Conservation (phyloP, 2,888 invertebrate genomes). For the Alcis repandata region DNA sequence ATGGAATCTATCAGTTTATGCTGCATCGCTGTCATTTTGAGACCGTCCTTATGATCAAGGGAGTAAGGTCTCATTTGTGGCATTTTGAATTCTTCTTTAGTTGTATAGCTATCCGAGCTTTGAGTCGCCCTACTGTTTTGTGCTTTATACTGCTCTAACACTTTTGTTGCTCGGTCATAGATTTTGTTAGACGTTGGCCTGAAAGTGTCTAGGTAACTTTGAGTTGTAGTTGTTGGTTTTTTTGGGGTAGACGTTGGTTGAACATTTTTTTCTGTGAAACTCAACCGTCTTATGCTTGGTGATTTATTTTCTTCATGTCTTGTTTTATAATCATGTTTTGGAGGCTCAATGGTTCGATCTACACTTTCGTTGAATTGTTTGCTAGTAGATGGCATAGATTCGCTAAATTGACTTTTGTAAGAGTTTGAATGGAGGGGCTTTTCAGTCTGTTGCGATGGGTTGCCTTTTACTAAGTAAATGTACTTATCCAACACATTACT, state of each 20-base stretch:
- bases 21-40: constrained; percentile 56
- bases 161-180: constrained; percentile 76
- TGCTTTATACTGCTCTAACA: constrained; percentile 77
- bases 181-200: constrained; percentile 79
- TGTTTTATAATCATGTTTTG: constrained; percentile 47
- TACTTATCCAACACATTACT: constrained; percentile 77
- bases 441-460: constrained; percentile 55
- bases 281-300: constrained; percentile 70
- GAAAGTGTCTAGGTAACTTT: constrained; percentile 59
- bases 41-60: constrained; percentile 62
- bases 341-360: constrained; percentile 39
- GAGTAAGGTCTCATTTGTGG: constrained; percentile 76
- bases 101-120: constrained; percentile 62
- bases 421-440: constrained; percentile 47
- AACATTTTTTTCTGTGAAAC: constrained; percentile 76
- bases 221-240: constrained; percentile 44
- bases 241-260: constrained; percentile 82
- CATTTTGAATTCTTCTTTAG: constrained; percentile 75
- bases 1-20: constrained; percentile 72
- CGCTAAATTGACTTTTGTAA: constrained; percentile 46
- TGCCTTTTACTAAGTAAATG: constrained; percentile 78
- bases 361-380: constrained; percentile 28
- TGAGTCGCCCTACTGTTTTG: constrained; percentile 65
- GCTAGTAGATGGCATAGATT: constrained; percentile 32
- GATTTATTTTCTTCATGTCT: constrained; percentile 58